Evolutionary conservation across 2,113 vertebrate genomes (phyloP).

Genomic region (Erythrolamprus reginae): DNA sequence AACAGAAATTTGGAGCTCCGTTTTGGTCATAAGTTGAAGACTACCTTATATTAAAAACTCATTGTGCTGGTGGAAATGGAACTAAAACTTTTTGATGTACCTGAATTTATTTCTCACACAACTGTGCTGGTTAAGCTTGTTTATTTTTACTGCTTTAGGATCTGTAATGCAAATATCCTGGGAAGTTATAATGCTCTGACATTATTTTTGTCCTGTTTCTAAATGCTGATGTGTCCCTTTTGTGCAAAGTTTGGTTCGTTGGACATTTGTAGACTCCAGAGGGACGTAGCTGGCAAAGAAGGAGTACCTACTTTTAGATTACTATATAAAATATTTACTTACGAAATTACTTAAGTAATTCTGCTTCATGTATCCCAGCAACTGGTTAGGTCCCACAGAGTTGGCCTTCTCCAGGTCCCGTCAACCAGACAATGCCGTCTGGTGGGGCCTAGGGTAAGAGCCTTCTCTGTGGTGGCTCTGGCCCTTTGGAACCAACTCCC

Average conservation of each 20-base stretch:
- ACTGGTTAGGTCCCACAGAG: too few species aligned
- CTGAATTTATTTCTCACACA: background rate
- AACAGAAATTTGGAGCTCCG: background rate
- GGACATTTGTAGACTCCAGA: background rate
- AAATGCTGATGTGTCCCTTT: background rate
- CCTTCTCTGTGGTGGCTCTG: too few species aligned
- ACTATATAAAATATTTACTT: background rate
- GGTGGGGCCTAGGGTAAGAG: too few species aligned
- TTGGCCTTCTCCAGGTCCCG: too few species aligned
- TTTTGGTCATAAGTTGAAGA: background rate
- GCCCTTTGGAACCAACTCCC: too few species aligned
- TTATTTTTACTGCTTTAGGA: background rate
- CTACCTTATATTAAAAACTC: background rate
- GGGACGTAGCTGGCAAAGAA: background rate
- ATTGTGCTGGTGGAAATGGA: background rate
- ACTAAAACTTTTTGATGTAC: background rate
- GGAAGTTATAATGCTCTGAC: background rate
- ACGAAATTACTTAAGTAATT: too few species aligned
- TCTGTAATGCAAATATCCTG: background rate
- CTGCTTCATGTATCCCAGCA: too few species aligned
- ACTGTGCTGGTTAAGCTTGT: background rate
- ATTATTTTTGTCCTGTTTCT: background rate
- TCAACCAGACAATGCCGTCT: too few species aligned
- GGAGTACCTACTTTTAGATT: background rate
- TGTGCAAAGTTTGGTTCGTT: background rate